Evolutionary conservation across 2,113 vertebrate species (phyloP).

Genomic region (Cyanoramphus novaezelandiae): DNA sequence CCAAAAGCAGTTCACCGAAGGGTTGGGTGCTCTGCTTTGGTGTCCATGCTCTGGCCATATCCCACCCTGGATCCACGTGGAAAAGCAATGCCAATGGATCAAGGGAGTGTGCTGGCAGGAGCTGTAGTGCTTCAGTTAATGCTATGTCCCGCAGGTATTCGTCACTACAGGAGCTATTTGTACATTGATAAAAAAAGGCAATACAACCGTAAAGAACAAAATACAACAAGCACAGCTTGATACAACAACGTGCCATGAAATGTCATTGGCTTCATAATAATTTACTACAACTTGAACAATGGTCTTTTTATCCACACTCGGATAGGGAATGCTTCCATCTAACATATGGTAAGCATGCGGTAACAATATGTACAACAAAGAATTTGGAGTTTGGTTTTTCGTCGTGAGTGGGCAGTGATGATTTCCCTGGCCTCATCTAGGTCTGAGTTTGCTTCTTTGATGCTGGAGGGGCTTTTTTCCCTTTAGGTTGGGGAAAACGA

Average conservation of each 20-base stretch:
- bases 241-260: constrained; percentile 77
- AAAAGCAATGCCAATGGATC: not conserved
- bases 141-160: constrained; percentile 71
- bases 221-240: constrained; percentile 85
- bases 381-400: constrained; percentile 53
- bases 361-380: constrained; percentile 80
- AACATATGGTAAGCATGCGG: constrained; percentile 71
- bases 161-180: constrained; percentile 72
- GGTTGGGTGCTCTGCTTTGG: not conserved
- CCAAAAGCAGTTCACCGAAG: fast-evolving
- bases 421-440: not conserved
- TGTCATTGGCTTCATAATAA: constrained; percentile 84
- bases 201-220: constrained; percentile 67
- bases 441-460: not conserved
- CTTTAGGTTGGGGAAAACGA: not conserved
- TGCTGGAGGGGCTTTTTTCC: fast-evolving
- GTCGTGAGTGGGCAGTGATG: not conserved
- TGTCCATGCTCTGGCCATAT: no score
- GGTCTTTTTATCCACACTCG: constrained; percentile 77
- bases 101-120: not conserved
- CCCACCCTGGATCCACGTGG: not conserved
- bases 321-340: constrained; percentile 78
- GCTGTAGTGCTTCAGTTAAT: constrained; percentile 35
- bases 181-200: constrained; percentile 72
- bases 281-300: constrained; percentile 80